phyloP scores from a whole-genome alignment of 2,797 vertebrate species.

The Karalla daura region DNA sequence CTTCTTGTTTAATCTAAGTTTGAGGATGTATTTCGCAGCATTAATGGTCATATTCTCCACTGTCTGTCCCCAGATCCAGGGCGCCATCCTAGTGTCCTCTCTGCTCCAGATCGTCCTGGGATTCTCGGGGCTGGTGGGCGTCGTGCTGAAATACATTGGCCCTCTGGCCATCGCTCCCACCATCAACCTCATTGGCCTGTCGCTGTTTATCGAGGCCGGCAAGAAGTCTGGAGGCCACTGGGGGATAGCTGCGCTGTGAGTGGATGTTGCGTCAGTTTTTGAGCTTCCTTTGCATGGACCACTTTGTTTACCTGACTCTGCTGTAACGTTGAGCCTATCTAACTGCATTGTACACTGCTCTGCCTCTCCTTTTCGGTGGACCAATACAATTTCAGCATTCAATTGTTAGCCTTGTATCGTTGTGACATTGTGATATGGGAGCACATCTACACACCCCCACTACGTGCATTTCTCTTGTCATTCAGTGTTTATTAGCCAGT shows the following conservation, averaged over 20 bases:
- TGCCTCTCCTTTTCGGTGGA: neutral
- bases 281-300: too few species aligned
- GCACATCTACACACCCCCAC: too few species aligned
- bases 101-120: slow-evolving; percentile 82
- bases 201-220: slow-evolving; percentile 85
- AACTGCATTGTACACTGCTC: neutral
- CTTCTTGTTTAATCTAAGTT: too few species aligned
- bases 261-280: slow-evolving; percentile 27
- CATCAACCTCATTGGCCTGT: slow-evolving; percentile 86
- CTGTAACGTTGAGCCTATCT: neutral
- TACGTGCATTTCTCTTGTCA: too few species aligned
- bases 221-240: slow-evolving; percentile 87
- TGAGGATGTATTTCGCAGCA: too few species aligned
- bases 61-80: slow-evolving; percentile 81
- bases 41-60: too few species aligned
- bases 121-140: slow-evolving; percentile 82
- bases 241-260: slow-evolving; percentile 87
- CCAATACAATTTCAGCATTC: neutral
- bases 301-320: too few species aligned
- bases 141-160: slow-evolving; percentile 83
- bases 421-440: too few species aligned
- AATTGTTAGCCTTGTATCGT: too few species aligned
- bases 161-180: slow-evolving; percentile 86
- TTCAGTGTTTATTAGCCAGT: neutral
- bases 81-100: slow-evolving; percentile 84